phyloP scores from a whole-genome alignment of 2,797 vertebrate species.

The Nannoperca australis region DNA sequence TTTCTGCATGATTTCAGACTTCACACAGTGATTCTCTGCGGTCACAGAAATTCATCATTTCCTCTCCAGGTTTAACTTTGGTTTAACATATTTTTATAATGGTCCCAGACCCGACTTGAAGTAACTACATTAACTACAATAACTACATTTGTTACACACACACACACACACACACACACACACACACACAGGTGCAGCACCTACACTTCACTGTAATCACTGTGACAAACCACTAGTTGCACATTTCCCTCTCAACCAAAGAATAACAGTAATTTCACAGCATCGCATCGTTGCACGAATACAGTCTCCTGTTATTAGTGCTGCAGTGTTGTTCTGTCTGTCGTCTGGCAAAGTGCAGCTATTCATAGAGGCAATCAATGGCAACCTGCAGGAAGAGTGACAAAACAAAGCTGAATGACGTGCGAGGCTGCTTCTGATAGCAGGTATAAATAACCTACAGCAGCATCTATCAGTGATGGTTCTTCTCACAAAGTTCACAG shows the following conservation, averaged over 20 bases:
- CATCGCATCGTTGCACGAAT: constrained; percentile 1
- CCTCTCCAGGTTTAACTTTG: too few species aligned
- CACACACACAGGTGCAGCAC: too few species aligned
- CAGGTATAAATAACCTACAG: constrained; percentile 53
- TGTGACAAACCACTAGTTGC: constrained; percentile 70
- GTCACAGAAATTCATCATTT: too few species aligned
- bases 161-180: too few species aligned
- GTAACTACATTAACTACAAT: too few species aligned
- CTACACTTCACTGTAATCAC: constrained; percentile 60
- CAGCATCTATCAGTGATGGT: background rate
- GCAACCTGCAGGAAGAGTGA: constrained; percentile 51
- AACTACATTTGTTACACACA: too few species aligned
- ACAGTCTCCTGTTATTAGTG: constrained; percentile 28
- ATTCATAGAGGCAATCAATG: constrained; percentile 68
- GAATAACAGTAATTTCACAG: constrained; percentile 47
- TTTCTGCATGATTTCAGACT: too few species aligned
- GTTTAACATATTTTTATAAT: too few species aligned
- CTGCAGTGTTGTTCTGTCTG: constrained; percentile 34
- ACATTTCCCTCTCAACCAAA: constrained; percentile 38
- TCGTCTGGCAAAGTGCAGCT: constrained; percentile 58
- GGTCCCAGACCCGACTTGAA: too few species aligned
- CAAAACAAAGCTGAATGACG: constrained; percentile 65
- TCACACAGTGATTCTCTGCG: too few species aligned
- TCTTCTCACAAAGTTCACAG: too few species aligned
- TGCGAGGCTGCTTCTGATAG: constrained; percentile 55